A percentile compares a stretch with the other conserved stretches of the same genome.
Evolutionary conservation across 1,140 invertebrate species (phyloP).

Genomic region (Lepidotrigona ventralis): DNA sequence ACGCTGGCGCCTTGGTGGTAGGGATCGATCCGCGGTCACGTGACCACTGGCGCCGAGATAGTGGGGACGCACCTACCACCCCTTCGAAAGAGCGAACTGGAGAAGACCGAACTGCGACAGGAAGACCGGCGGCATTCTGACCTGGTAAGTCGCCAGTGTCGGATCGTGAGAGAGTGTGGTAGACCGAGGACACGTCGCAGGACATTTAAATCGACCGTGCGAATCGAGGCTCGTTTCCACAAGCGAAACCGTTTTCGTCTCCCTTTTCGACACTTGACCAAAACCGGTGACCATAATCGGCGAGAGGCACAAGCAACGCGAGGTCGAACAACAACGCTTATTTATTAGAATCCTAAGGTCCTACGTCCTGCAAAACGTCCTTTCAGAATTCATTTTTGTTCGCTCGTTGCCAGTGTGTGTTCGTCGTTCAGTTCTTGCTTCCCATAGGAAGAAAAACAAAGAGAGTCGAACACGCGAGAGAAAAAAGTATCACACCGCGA

Average conservation of each 20-base stretch:
- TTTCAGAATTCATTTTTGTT: slow-evolving; percentile 7
- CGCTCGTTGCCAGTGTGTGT: slow-evolving; percentile 13
- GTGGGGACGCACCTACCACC: slow-evolving; percentile 50
- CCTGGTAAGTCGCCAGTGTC: slow-evolving; percentile 78
- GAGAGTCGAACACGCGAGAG: not conserved
- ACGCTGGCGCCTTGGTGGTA: slow-evolving; percentile 55
- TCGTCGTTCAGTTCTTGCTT: not conserved
- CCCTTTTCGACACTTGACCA: not conserved
- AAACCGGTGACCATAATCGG: too few relatives aligned
- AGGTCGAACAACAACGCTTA: slow-evolving; percentile 49
- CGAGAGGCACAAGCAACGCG: not conserved
- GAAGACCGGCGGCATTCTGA: slow-evolving; percentile 72
- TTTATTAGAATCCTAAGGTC: slow-evolving; percentile 48
- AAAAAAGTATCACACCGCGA: not conserved
- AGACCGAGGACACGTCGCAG: slow-evolving; percentile 18
- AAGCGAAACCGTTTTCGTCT: slow-evolving; percentile 24
- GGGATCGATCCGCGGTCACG: slow-evolving; percentile 46
- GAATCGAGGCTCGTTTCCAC: slow-evolving; percentile 10
- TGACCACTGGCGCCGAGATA: slow-evolving; percentile 45
- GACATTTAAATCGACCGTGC: slow-evolving; percentile 62
- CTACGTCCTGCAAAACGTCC: not conserved
- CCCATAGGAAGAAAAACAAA: not conserved
- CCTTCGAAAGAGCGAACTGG: slow-evolving; percentile 40
- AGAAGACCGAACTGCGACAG: slow-evolving; percentile 7
- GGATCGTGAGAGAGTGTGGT: slow-evolving; percentile 67